phyloP scores from a whole-genome alignment of 1,140 invertebrate genomes.

The Apis florea region DNA sequence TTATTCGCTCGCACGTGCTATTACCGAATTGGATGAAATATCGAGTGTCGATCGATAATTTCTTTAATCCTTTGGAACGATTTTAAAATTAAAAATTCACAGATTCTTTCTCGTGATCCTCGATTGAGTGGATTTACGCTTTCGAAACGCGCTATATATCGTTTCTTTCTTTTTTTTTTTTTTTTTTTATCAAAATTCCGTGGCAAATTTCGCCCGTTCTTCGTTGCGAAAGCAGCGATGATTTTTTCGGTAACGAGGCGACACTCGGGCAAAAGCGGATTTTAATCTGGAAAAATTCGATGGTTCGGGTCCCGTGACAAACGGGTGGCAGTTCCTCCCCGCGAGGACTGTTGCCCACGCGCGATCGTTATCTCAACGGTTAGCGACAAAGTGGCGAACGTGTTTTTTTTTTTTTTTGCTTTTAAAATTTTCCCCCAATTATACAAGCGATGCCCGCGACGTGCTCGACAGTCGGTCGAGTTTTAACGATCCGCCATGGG shows the following conservation, averaged over 20 bases:
- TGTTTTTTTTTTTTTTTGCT: too few species aligned
- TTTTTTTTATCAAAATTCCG: background rate
- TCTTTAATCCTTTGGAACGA: too few species aligned
- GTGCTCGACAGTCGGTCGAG: constrained; percentile 54
- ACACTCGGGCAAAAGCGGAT: background rate
- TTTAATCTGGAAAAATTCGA: constrained; percentile 27
- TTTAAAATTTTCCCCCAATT: constrained; percentile 61
- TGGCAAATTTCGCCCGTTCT: too few species aligned
- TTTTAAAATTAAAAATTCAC: too few species aligned
- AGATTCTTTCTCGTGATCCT: too few species aligned
- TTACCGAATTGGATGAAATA: background rate
- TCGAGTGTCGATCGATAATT: too few species aligned
- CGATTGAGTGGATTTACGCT: too few species aligned
- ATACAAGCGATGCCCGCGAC: constrained; percentile 32
- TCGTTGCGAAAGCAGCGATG: background rate
- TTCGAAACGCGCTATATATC: too few species aligned
- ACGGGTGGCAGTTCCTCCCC: background rate
- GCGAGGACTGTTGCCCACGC: constrained; percentile 10
- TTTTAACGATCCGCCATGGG: constrained; percentile 60
- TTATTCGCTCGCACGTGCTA: background rate
- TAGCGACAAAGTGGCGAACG: constrained; percentile 34
- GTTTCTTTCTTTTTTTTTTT: too few species aligned
- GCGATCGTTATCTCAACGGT: constrained; percentile 45
- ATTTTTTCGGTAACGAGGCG: constrained; percentile 29
- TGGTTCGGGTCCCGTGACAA: constrained; percentile 25